Conservation (phyloP, 2,888 invertebrate species). For the Pelosia muscerda region DNA sequence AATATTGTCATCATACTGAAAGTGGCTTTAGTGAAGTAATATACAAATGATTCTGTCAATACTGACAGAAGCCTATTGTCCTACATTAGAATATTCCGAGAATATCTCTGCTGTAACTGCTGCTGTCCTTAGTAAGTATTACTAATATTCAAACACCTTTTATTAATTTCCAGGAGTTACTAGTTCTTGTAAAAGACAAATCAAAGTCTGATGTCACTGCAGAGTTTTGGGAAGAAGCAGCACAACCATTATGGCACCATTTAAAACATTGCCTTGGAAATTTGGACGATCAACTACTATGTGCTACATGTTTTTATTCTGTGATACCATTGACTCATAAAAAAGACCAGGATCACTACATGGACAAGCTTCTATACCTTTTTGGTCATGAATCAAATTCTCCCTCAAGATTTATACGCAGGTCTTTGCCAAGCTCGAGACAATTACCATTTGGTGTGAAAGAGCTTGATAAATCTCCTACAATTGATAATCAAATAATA, state of each 20-base stretch:
- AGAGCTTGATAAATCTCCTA: neutral
- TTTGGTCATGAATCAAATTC: constrained; percentile 34
- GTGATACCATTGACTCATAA: constrained; percentile 59
- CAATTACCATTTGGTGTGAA: constrained; percentile 7
- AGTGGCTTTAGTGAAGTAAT: neutral
- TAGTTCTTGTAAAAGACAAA: constrained; percentile 58
- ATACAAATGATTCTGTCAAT: neutral
- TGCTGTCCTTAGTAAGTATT: neutral
- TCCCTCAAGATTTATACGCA: constrained; percentile 12
- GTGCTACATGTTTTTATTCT: constrained; percentile 77
- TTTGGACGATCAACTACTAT: constrained; percentile 78
- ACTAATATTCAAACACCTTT: neutral
- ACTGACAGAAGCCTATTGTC: too few relatives aligned
- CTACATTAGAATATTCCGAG: too few relatives aligned
- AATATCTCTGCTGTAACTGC: neutral
- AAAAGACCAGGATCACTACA: constrained; percentile 60
- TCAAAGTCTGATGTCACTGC: constrained; percentile 33
- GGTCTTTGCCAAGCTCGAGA: constrained; percentile 6
- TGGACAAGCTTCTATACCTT: constrained; percentile 56
- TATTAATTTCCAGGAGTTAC: constrained; percentile 64
- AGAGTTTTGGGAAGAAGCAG: constrained; percentile 56
- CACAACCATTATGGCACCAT: constrained; percentile 68
- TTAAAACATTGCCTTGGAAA: constrained; percentile 61
- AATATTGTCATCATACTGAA: neutral
- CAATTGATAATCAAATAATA: constrained; percentile 26